Evolutionary conservation across 2,113 vertebrate genomes (phyloP).

Genomic region (Oryzias javanicus): DNA sequence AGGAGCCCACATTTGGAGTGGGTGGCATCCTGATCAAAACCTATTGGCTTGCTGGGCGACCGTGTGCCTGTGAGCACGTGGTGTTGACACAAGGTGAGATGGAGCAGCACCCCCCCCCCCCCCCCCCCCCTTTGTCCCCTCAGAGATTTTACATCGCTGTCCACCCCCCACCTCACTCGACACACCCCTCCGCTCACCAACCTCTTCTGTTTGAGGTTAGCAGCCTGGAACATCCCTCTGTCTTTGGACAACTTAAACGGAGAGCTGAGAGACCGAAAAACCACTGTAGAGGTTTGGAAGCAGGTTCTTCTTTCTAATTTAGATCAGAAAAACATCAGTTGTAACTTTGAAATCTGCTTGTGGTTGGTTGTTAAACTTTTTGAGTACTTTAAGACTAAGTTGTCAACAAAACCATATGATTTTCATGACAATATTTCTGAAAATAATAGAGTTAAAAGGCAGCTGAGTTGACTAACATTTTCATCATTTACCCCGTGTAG

Average conservation of each 20-base stretch:
- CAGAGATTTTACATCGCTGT: slow-evolving; percentile 43
- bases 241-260: slow-evolving; percentile 29
- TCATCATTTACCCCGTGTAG: no score
- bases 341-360: no score
- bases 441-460: background rate
- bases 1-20: slow-evolving; percentile 49
- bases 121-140: slow-evolving; percentile 54
- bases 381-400: no score
- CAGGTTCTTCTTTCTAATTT: slow-evolving; percentile 6
- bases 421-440: background rate
- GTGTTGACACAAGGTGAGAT: slow-evolving; percentile 54
- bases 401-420: background rate
- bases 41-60: slow-evolving; percentile 26
- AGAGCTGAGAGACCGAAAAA: slow-evolving; percentile 19
- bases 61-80: slow-evolving; percentile 23
- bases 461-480: background rate
- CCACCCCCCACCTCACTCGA: background rate
- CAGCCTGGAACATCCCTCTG: slow-evolving; percentile 38
- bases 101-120: slow-evolving; percentile 53
- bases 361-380: no score
- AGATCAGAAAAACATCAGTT: background rate
- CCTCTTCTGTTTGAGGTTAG: slow-evolving; percentile 32
- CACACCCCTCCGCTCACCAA: slow-evolving; percentile 3
- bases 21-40: slow-evolving; percentile 53
- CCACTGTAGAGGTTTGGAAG: background rate